Conservation (phyloP, 2,113 vertebrate species). For the Centropus unirufus region DNA sequence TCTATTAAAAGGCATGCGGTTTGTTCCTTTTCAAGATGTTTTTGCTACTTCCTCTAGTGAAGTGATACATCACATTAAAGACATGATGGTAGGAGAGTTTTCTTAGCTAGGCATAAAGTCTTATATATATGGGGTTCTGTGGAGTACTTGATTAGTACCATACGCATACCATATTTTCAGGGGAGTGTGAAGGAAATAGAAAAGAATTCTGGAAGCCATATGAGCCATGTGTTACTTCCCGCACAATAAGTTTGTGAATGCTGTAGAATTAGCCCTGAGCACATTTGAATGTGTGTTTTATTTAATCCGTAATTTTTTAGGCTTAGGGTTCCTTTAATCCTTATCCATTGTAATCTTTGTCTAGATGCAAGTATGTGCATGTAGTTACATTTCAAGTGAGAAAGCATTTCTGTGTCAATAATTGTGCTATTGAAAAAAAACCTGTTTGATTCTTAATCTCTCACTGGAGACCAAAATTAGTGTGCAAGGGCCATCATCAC, state of each 20-base stretch:
- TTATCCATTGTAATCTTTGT: neutral
- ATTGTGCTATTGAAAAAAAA: neutral
- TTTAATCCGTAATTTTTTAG: neutral
- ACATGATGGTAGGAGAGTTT: neutral
- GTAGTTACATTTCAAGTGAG: neutral
- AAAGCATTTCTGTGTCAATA: neutral
- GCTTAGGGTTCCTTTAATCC: neutral
- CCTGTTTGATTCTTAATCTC: neutral
- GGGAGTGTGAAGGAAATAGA: neutral
- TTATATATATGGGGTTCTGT: neutral
- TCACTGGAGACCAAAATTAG: neutral
- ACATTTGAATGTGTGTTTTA: neutral
- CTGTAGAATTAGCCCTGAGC: neutral
- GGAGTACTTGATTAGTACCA: slow-evolving; percentile 6
- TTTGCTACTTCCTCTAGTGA: neutral
- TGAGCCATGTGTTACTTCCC: slow-evolving; percentile 21
- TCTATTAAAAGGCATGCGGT: neutral
- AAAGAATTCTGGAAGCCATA: slow-evolving; percentile 3
- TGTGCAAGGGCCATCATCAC: neutral
- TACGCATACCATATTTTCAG: neutral
- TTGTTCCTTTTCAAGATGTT: neutral
- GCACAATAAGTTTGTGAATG: neutral
- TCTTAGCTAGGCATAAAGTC: neutral
- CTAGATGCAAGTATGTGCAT: rapidly evolving
- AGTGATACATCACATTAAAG: neutral